Evolutionary conservation across 2,888 invertebrate genomes (phyloP), one percentile per base, ranked within the genome.

Genomic region (Tiphia femorata): DNA sequence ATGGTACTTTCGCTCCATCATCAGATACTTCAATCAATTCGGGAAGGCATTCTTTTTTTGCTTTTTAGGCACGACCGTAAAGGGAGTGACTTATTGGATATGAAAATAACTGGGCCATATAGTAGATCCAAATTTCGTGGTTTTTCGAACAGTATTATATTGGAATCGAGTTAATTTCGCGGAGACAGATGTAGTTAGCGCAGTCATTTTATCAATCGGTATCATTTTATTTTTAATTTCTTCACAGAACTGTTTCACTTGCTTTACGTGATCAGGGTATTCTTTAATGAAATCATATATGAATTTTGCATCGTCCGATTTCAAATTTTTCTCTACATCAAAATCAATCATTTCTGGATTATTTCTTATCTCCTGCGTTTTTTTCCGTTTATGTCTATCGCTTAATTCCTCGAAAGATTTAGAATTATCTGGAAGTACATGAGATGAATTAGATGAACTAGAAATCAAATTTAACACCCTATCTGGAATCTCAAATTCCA

Each of bases 341-440:
- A 40, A 40, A 40, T 40, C 20, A 2, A 33, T 10, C 30, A 46
- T 46, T 46, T 46, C 8, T 20, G 30, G 20, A 14, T 46, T 46
- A 14, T 33, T 46, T 14, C 14, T 10, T 14, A 46, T 5, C 2
- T 29, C 20, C 21, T 46, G 8, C 1, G 33, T 46, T 46, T 2
- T 33, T 21, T 8, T 33, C 3, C 44, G 3, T 46, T 43, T 43
- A 6, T 29, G 16, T 25, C 25, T 17, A 19, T 43, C 43, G n/a
- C 23, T 3, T 41, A 41, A 41, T 4, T 41, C 41, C 19, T 2
- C 41, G 16, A 41, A 41, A 41, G 41, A 8, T 23, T 41, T 41
- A 2, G 12, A 41, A 25, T 3, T 14, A 23, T 23, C 25, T 23
- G 41, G 40, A 23, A 23, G 23, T 41, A 14, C 3, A 3, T 21